Evolutionary conservation across 2,113 vertebrate genomes (phyloP).

Genomic region (Felis catus): DNA sequence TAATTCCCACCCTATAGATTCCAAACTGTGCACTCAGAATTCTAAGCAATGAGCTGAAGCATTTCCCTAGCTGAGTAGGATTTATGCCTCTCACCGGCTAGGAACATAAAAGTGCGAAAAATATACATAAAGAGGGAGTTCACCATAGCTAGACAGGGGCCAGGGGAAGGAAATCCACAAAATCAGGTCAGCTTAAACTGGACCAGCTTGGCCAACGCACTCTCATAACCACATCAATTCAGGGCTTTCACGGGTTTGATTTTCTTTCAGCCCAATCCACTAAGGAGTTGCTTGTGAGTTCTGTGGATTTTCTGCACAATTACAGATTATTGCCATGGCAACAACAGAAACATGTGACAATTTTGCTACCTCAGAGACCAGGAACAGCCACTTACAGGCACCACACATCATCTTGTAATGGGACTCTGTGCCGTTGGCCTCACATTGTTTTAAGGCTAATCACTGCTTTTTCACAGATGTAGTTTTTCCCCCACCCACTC

Average conservation of each 20-base stretch:
- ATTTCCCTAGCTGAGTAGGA: not conserved
- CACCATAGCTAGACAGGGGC: not conserved
- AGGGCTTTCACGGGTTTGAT: slow-evolving; percentile 79
- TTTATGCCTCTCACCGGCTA: slow-evolving; percentile 19
- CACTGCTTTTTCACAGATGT: slow-evolving; percentile 73
- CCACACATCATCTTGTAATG: slow-evolving; percentile 81
- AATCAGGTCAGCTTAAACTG: slow-evolving; percentile 62
- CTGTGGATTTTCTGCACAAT: slow-evolving; percentile 90
- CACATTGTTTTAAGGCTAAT: slow-evolving; percentile 80
- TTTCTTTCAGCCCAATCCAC: slow-evolving; percentile 86
- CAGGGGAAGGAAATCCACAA: not conserved
- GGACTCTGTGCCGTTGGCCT: slow-evolving; percentile 66
- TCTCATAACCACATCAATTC: slow-evolving; percentile 79
- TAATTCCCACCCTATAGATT: not conserved
- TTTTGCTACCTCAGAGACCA: slow-evolving; percentile 88
- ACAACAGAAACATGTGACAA: slow-evolving; percentile 86
- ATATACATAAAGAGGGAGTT: not conserved
- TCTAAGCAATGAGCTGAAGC: not conserved
- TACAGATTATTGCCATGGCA: slow-evolving; percentile 90
- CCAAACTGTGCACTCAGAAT: not conserved
- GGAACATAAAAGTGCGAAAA: not conserved
- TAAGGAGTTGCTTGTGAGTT: slow-evolving; percentile 86
- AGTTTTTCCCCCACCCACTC: slow-evolving; percentile 40
- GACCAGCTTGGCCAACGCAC: slow-evolving; percentile 69
- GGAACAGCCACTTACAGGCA: slow-evolving; percentile 85